phyloP scores from a whole-genome alignment of 2,113 vertebrate species.

The Callospermophilus lateralis region DNA sequence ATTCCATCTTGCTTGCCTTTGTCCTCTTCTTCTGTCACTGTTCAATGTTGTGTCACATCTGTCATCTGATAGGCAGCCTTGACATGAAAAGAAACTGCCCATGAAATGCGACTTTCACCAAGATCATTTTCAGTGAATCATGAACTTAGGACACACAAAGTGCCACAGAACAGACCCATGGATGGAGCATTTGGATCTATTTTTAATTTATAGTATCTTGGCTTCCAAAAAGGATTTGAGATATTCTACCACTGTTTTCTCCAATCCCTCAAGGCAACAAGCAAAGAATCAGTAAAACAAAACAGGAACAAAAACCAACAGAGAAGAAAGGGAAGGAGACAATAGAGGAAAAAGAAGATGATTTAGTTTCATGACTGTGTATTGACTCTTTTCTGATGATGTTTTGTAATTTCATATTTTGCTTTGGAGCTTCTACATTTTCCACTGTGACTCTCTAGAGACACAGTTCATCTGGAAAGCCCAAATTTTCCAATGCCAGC shows the following conservation, averaged over 20 bases:
- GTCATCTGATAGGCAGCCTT: constrained; percentile 15
- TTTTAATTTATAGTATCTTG: not conserved
- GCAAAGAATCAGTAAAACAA: not conserved
- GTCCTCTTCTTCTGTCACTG: not conserved
- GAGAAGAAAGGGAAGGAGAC: not conserved
- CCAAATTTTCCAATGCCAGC: not conserved
- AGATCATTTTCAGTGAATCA: not conserved
- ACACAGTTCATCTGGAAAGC: constrained; percentile 46
- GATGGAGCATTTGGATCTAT: not conserved
- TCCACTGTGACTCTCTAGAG: not conserved
- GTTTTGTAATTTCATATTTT: constrained; percentile 51
- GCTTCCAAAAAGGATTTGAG: not conserved
- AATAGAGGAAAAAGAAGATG: not conserved
- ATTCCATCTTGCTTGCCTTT: not conserved
- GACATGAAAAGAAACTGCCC: constrained; percentile 44
- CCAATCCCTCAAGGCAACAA: fast-evolving
- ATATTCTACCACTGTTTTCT: not conserved
- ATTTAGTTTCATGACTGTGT: not conserved
- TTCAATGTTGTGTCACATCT: not conserved
- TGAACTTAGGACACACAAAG: not conserved
- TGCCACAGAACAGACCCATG: not conserved
- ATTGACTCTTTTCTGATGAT: constrained; percentile 15
- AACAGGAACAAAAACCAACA: not conserved
- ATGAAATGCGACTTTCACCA: not conserved
- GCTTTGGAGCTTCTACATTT: not conserved